Conservation (phyloP, 2,797 vertebrate species). For the Oreortyx pictus region DNA sequence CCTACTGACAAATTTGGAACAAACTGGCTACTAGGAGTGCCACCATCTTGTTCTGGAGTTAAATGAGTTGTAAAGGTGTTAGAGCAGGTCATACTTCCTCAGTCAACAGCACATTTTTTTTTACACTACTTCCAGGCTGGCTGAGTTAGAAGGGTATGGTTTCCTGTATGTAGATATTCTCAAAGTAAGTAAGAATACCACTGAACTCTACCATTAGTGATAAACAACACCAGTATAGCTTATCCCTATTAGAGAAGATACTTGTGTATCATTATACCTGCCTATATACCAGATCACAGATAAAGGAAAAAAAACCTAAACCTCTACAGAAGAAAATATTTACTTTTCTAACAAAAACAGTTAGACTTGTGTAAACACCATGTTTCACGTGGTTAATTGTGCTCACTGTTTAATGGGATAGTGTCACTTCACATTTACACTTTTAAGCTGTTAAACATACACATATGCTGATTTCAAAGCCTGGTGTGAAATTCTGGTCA, state of each 20-base stretch:
- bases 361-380: slow-evolving; percentile 2
- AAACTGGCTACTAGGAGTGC: not conserved
- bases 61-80: not conserved
- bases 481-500: not conserved
- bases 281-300: not conserved
- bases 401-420: slow-evolving; percentile 2
- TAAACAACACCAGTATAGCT: not conserved
- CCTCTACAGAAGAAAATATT: not conserved
- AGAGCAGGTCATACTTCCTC: not conserved
- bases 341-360: slow-evolving; percentile 1
- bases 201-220: not conserved
- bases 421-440: slow-evolving; percentile 26
- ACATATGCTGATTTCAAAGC: not conserved
- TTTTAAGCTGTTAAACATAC: slow-evolving; percentile 6
- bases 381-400: slow-evolving; percentile 9
- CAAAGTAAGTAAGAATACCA: not conserved
- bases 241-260: not conserved
- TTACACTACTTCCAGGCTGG: not conserved
- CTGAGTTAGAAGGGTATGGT: not conserved
- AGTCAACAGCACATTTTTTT: not conserved
- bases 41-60: not conserved
- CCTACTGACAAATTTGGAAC: not conserved
- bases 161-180: not conserved
- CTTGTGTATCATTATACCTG: not conserved
- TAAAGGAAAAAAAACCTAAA: not conserved